Evolutionary conservation across 2,797 vertebrate genomes (phyloP), one percentile per base, ranked within the genome.

Genomic region (Neomorphus geoffroyi): DNA sequence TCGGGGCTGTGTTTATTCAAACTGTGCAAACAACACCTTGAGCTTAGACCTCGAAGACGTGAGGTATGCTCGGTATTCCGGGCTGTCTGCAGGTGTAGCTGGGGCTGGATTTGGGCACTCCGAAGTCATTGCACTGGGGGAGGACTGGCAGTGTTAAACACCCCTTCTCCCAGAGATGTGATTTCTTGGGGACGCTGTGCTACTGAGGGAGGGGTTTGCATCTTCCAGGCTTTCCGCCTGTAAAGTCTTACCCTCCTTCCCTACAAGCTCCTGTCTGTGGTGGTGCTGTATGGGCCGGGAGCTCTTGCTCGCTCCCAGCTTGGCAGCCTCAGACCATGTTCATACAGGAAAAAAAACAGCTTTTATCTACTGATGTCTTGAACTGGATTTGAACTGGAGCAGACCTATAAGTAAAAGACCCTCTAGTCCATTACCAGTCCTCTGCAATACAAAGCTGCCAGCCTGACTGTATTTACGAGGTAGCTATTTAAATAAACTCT

Each of bases 201-300:
- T n/a, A n/a, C n/a, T n/a, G 1, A 11, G 0, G 1, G 13, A 27
- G 48, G 61, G 48, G 10, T 26, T 81, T 64, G 39, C 30, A 7
- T 35, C 6, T 51, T 62, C 35, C 60, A 39, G 60, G 35, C 9
- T 70, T 78, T 60, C 48, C 67, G 10, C 22, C 27, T 46, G 32
- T 7, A 64, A 65, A 58, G 9, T 32, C 56, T 71, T 2, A 0
- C 0, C 0, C 23, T 64, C 21, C 32, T 2, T 51, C 10, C 41
- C 13, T 26, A 4, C 13, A 26, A 56, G 6, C 13, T 84, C 32
- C 56, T 41, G 11, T 17, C 13, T 8, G 2, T 19, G 45, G 8
- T 75, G 80, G 27, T 18, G 21, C 21, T n/a, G 57, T 9, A 7
- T 5, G 53, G 4, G 33, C 13, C 13, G 8, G 80, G 56, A 54